A percentile compares a stretch with the other conserved stretches of the same genome.
Evolutionary conservation across 2,888 invertebrate genomes (phyloP).

Genomic region (Cenopis cana): DNA sequence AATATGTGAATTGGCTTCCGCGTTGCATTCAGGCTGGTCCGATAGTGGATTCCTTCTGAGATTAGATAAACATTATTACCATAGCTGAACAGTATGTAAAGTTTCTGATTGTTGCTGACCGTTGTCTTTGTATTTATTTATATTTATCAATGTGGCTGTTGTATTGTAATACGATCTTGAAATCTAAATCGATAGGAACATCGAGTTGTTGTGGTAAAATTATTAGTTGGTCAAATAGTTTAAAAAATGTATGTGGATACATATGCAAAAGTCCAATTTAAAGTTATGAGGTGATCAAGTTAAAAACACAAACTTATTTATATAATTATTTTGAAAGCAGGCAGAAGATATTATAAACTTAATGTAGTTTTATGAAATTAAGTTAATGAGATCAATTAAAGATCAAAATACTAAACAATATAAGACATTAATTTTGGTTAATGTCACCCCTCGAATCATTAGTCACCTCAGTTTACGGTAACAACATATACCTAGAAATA

Average conservation of each 20-base stretch:
- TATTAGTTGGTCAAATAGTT: neutral
- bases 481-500: too few species aligned
- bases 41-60: conserved; percentile 43
- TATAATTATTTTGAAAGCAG: too few species aligned
- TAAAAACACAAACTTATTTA: too few species aligned
- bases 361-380: too few species aligned
- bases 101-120: conserved; percentile 25
- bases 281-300: too few species aligned
- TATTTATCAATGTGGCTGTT: conserved; percentile 21
- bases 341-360: too few species aligned
- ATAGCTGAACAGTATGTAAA: conserved; percentile 33
- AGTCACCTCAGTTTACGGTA: too few species aligned
- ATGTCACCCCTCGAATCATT: too few species aligned
- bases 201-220: neutral
- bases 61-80: conserved; percentile 44
- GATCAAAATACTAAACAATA: too few species aligned
- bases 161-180: conserved; percentile 27
- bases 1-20: conserved; percentile 62
- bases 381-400: too few species aligned
- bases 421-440: too few species aligned
- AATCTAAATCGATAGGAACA: conserved; percentile 9
- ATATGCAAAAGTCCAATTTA: neutral
- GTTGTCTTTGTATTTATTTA: conserved; percentile 20
- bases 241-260: neutral
- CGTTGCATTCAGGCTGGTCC: conserved; percentile 47